Evolutionary conservation across 2,888 invertebrate species (phyloP), one percentile per base, ranked within the genome.

Genomic region (Quadroppia sp.): DNA sequence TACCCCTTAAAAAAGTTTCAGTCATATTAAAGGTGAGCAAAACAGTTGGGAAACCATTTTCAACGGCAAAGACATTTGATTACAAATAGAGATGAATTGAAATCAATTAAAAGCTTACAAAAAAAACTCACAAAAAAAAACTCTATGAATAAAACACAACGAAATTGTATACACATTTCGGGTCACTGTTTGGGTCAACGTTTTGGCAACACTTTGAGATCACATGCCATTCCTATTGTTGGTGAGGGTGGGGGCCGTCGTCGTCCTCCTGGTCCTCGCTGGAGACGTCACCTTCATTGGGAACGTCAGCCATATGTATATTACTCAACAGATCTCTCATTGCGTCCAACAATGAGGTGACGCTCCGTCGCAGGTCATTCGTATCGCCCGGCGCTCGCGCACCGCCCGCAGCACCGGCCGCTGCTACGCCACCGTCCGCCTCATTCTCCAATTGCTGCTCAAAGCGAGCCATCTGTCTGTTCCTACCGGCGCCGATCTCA

Each of bases 241-340:
- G 42, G 23, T 45, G 4, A 36, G 36, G 36, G 36, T 36, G 4
- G 36, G 36, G 36, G 36, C 9, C 9, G 36, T 71, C 75, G 23
- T 64, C 71, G 32, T 77, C 77, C 9, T 76, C 50, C 15, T 77
- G 76, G 23, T 76, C 80, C 70, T 78, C 78, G 48, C 77, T 79
- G 28, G 80, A 85, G 23, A 77, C 77, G 77, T 85, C 85, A 76
- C 85, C 85, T 61, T 81, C 81, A 64, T 80, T 78, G 32, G 32
- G 64, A 4, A 64, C 2, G 86, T 87, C 87, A 1, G 86, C 86
- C 76, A 86, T 82, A 71, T 87, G 85, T 74, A 89, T 87, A 80
- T 88, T 88, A 75, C 87, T 86, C 50, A 90, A 82, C 74, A 90
- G 84, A 79, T 89, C 88, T 56, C 89, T 83, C 88, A 90, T 89